Evolutionary conservation across 1,140 invertebrate genomes (phyloP).

Genomic region (Zaprionus lachaisei): DNA sequence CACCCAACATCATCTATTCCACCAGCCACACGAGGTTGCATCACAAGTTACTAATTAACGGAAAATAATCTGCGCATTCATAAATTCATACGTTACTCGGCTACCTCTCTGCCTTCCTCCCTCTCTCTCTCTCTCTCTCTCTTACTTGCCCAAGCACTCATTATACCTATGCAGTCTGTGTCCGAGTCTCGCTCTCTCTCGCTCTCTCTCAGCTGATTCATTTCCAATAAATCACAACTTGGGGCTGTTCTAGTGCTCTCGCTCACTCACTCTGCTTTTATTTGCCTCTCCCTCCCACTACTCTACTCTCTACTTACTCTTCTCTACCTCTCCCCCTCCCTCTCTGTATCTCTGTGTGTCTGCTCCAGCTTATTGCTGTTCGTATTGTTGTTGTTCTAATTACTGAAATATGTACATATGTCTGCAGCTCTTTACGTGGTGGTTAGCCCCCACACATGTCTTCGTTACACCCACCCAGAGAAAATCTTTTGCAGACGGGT

Average conservation of each 20-base stretch:
- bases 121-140: no score
- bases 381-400: constrained; percentile 57
- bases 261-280: background rate
- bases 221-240: constrained; percentile 76
- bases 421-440: constrained; percentile 25
- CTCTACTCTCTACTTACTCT: background rate
- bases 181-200: background rate
- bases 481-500: background rate
- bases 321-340: background rate
- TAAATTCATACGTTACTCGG: constrained; percentile 20
- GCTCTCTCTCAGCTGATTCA: constrained; percentile 35
- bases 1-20: constrained; percentile 54
- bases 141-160: no score
- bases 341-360: background rate
- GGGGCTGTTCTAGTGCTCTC: constrained; percentile 54
- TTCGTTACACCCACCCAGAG: constrained; percentile 52
- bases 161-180: no score
- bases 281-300: background rate
- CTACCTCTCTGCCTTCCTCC: background rate
- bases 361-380: constrained; percentile 22
- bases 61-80: constrained; percentile 77
- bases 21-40: constrained; percentile 55
- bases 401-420: constrained; percentile 35
- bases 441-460: constrained; percentile 57
- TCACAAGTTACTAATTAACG: constrained; percentile 80